A percentile compares a stretch with the other conserved stretches of the same genome.
phyloP scores from a whole-genome alignment of 1,140 invertebrate genomes.

The Drosophila insularis region DNA sequence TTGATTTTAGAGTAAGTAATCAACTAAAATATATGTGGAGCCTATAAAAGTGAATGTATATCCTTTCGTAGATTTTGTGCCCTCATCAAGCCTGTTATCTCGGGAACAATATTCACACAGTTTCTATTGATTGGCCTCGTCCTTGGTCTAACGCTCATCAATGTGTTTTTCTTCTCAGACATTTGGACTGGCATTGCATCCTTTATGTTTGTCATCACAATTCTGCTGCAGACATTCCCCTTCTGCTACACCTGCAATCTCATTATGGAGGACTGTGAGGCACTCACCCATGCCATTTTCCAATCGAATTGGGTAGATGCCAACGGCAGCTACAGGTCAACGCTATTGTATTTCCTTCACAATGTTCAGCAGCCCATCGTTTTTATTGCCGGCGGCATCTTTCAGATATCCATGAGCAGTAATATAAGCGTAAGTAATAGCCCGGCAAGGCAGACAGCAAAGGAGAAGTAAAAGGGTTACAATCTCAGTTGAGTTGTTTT shows the following conservation, averaged over 20 bases:
- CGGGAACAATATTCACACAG: conserved; percentile 66
- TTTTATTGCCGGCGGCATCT: conserved; percentile 64
- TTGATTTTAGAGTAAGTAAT: conserved; percentile 41
- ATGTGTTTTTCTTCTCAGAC: conserved; percentile 67
- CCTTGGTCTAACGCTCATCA: conserved; percentile 60
- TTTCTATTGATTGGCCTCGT: conserved; percentile 59
- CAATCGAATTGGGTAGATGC: conserved; percentile 67
- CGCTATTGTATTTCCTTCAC: conserved; percentile 64
- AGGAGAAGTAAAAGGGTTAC: background rate
- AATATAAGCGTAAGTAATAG: conserved; percentile 64
- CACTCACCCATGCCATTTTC: conserved; percentile 50
- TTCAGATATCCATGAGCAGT: conserved; percentile 70
- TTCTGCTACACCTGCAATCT: conserved; percentile 68
- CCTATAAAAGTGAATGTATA: background rate
- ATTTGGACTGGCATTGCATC: conserved; percentile 59
- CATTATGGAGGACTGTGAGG: conserved; percentile 64
- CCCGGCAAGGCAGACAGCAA: background rate
- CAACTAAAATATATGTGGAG: no score
- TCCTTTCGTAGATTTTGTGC: conserved; percentile 42
- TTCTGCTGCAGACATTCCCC: conserved; percentile 63
- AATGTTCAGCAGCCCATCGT: conserved; percentile 67
- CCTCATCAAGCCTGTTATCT: conserved; percentile 55
- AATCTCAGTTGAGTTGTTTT: background rate
- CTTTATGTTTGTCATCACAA: conserved; percentile 58
- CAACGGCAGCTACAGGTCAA: conserved; percentile 49